Percentiles rank a stretch among this genome's conserved stretches.
phyloP scores from a whole-genome alignment of 2,888 invertebrate species.

The Phalera bucephala region DNA sequence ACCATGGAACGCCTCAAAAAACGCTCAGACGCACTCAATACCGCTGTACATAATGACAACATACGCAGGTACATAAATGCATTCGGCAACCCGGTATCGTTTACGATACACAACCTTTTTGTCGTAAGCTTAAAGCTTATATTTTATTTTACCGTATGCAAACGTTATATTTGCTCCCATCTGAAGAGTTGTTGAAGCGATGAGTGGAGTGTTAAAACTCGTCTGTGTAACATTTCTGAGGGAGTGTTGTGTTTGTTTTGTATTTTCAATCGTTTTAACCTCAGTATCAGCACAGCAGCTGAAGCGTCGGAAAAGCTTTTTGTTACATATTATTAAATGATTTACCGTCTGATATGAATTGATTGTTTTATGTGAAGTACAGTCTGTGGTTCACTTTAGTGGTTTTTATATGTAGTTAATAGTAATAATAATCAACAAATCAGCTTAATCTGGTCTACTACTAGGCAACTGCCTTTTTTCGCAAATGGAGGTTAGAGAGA shows the following conservation, averaged over 20 bases:
- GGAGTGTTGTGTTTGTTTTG: conserved; percentile 42
- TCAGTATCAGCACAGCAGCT: conserved; percentile 15
- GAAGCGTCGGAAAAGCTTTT: conserved; percentile 13
- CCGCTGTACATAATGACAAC: conserved; percentile 26
- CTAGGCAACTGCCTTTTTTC: too few species aligned
- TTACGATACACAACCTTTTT: conserved; percentile 21
- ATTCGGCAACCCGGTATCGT: conserved; percentile 5
- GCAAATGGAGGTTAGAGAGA: too few species aligned
- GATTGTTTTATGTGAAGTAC: too few species aligned
- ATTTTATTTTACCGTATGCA: conserved; percentile 2
- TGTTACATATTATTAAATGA: too few species aligned
- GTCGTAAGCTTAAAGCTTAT: conserved; percentile 18
- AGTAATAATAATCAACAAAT: too few species aligned
- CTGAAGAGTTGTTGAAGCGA: conserved; percentile 41
- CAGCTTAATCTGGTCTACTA: too few species aligned
- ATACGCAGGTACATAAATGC: conserved; percentile 13
- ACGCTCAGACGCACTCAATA: conserved; percentile 45
- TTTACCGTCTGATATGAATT: too few species aligned
- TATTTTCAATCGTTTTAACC: conserved; percentile 33
- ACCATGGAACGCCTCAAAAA: conserved; percentile 16
- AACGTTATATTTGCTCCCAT: conserved; percentile 27
- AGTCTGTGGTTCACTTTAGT: too few species aligned
- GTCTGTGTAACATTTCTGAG: conserved; percentile 32
- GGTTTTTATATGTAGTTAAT: too few species aligned
- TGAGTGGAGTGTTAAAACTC: conserved; percentile 39